Base-by-base conservation (phyloP, 2,888 invertebrate genomes). In the Troglohyphantes excavatus region DNA sequence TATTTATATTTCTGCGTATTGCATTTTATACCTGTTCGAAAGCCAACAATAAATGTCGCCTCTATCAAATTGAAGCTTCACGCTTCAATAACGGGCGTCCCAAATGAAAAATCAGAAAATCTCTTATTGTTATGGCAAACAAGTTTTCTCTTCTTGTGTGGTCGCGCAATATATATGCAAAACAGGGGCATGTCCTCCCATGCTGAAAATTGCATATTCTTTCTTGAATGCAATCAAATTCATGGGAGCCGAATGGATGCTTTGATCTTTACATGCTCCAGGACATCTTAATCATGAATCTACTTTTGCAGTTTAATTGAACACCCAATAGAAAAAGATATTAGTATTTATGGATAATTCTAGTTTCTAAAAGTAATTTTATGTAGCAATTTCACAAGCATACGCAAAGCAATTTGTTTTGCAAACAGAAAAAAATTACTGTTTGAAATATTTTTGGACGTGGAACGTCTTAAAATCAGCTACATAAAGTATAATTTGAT, bases 71-170 rank as follows among this genome's bases (percentile, higher is more conserved):
- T 13, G 39, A 39, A 39, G 39, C 39, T 13, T 17, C 6, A 13
- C n/a, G 53, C 53, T n/a, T 53, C 53, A 53, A 53, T 53, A 53
- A n/a, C 1, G n/a, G 13, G 13, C 17, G 17, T 2, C 17, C 17
- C 17, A n/a, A 53, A 53, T 39, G 53, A 53, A 53, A 53, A 53
- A n/a, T n/a, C 9, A 53, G 53, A 53, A 53, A 53, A 53, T 5
- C 53, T 53, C 53, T 53, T n/a, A 53, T 53, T 53, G 53, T 53
- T 53, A 53, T 53, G 53, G 5, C 53, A 53, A 53, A 53, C 53
- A 53, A 53, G 53, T 53, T 53, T 53, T 53, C 0, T 53, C 53
- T 2, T 13, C 3, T 39, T 39, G 39, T 39, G 13, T 7, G 3
- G 9, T 11, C 9, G 53, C 53, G 53, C 53, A 53, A 53, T 53